phyloP scores from a whole-genome alignment of 1,140 invertebrate genomes.

The Geopemphigus sp. region DNA sequence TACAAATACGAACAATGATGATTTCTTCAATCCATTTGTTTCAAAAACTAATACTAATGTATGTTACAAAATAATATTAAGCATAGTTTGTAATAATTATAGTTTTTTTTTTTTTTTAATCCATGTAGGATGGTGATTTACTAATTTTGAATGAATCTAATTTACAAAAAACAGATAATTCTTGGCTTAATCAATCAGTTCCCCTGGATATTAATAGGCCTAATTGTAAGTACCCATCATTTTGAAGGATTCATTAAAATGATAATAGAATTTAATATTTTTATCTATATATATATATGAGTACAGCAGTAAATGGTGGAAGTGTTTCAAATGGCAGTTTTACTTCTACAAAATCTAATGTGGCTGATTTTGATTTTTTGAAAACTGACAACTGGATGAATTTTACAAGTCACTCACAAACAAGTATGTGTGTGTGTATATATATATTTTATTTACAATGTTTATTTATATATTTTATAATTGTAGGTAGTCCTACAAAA shows the following conservation, averaged over 20 bases:
- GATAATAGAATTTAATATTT: neutral
- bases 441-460: neutral
- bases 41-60: constrained; percentile 29
- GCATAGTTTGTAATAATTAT: neutral
- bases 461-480: constrained; percentile 43
- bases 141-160: constrained; percentile 28
- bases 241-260: neutral
- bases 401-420: constrained; percentile 45
- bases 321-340: constrained; percentile 32
- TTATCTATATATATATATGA: neutral
- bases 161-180: constrained; percentile 13
- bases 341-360: constrained; percentile 31
- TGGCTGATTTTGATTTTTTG: constrained; percentile 41
- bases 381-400: constrained; percentile 41
- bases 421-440: constrained; percentile 14
- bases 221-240: neutral
- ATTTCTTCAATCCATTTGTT: constrained; percentile 38
- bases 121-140: constrained; percentile 24
- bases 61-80: neutral
- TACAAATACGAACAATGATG: constrained; percentile 29
- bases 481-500: constrained; percentile 54
- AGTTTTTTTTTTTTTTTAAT: neutral
- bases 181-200: constrained; percentile 24
- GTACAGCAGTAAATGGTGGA: constrained; percentile 15
- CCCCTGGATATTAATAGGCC: constrained; percentile 9